Evolutionary conservation across 2,113 vertebrate genomes (phyloP).

Genomic region (Clinocottus analis): DNA sequence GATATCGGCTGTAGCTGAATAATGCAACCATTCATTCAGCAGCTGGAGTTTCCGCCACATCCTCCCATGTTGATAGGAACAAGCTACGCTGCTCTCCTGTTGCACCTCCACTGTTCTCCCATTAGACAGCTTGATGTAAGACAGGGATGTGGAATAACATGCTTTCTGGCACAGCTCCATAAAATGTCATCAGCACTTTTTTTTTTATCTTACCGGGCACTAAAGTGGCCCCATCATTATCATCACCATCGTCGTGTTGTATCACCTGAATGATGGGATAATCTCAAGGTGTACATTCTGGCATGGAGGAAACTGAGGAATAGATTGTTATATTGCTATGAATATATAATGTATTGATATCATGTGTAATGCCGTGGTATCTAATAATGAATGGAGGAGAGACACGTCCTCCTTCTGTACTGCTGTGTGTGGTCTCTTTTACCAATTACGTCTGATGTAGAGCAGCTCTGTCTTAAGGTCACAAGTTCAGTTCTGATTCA

Average conservation of each 20-base stretch:
- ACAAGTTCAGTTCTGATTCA: conserved; percentile 18
- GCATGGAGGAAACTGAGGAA: neutral
- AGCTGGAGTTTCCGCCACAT: conserved; percentile 24
- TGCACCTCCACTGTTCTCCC: neutral
- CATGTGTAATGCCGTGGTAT: neutral
- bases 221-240: neutral
- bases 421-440: neutral
- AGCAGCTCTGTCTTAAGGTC: conserved; percentile 21
- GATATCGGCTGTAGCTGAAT: conserved; percentile 32
- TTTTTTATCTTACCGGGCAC: neutral
- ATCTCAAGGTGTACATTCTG: neutral
- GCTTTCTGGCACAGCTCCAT: neutral
- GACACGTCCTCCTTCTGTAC: neutral
- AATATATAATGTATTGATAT: conserved; percentile 3
- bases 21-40: conserved; percentile 44
- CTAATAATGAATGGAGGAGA: conserved; percentile 15
- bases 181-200: neutral
- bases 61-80: conserved; percentile 17
- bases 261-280: neutral
- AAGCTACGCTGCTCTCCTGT: neutral
- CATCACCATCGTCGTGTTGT: neutral
- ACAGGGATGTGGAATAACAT: conserved; percentile 3
- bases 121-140: neutral
- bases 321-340: conserved; percentile 28
- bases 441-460: conserved; percentile 9